Base-by-base conservation (phyloP, 2,797 vertebrate genomes). In the Cryptoprocta ferox region DNA sequence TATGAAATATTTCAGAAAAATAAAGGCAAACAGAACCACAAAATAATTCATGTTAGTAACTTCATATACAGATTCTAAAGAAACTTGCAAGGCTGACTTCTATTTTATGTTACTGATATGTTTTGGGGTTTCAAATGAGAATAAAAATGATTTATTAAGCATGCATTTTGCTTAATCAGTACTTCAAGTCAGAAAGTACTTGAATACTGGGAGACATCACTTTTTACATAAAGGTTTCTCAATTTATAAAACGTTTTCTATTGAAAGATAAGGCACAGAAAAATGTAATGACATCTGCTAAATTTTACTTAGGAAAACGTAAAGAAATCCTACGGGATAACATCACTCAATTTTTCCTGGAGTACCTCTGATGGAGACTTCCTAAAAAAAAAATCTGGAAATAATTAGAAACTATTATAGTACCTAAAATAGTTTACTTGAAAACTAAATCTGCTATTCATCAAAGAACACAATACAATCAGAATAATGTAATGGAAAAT, bases 331-430 rank as follows among this genome's bases (percentile, higher is more conserved):
- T 98, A 81, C 45, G 95, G 98, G 98, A 98, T 98, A 98, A 87
- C 98, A 98, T 91, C 98, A 98, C 96, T 98, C 98, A 96, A 39
- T 97, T 98, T 98, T 92, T 98, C 98, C 98, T 98, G 98, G 98
- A 98, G 32, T 95, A 96, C 94, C 68, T 85, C 88, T 91, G 81
- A 98, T 94, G 71, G 65, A 98, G 94, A 97, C 86, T 83, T 96
- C 13, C 12, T 86, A 89, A 98, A 78, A 78, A 78, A 76, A 76
- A 98, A 91, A 98, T 99, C 99, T 99, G 99, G 99, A 99, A 99
- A 99, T 98, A 99, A 99, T 99, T 99, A 99, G 98, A 99, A 99
- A 98, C 97, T 98, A 99, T 98, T 99, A 99, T 98, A 99, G 98
- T 98, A 98, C 98, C 99, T 99, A 98, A 98, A 98, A 99, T 97